phyloP scores from a whole-genome alignment of 2,113 vertebrate genomes.

The Siniperca knerii region DNA sequence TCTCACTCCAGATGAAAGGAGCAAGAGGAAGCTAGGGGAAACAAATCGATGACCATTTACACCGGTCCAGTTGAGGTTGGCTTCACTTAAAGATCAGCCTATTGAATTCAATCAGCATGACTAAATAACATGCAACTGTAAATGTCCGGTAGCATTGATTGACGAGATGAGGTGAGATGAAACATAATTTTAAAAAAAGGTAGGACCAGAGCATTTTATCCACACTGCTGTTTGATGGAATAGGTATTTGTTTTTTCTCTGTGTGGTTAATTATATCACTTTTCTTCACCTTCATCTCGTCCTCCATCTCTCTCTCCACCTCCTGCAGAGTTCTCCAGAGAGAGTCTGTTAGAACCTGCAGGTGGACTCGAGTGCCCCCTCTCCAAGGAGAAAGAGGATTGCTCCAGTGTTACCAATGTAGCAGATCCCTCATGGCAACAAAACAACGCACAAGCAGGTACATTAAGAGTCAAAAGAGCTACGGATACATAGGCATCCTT shows the following conservation, averaged over 20 bases:
- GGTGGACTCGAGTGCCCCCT: slow-evolving; percentile 69
- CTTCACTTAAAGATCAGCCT: slow-evolving; percentile 35
- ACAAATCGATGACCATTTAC: slow-evolving; percentile 64
- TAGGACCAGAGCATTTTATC: not conserved
- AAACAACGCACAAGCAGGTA: slow-evolving; percentile 77
- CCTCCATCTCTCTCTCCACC: slow-evolving; percentile 29
- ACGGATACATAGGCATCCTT: not conserved
- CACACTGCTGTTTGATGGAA: not conserved
- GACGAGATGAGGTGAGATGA: not conserved
- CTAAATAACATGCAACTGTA: slow-evolving; percentile 43
- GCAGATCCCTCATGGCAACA: slow-evolving; percentile 64
- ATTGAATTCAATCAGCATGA: slow-evolving; percentile 41
- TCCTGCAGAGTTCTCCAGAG: slow-evolving; percentile 81
- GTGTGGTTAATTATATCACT: too few relatives aligned
- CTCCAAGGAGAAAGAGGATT: slow-evolving; percentile 67
- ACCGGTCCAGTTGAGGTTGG: not conserved
- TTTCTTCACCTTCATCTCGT: slow-evolving; percentile 4
- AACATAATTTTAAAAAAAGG: not conserved
- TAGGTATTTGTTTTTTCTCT: too few relatives aligned
- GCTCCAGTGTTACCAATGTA: slow-evolving; percentile 50
- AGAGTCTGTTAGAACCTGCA: slow-evolving; percentile 79
- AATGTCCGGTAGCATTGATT: slow-evolving; percentile 56
- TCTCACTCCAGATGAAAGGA: slow-evolving; percentile 28
- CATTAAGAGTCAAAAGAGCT: not conserved
- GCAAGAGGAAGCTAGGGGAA: slow-evolving; percentile 17